phyloP scores from a whole-genome alignment of 1,140 invertebrate species.

The Rhysida immarginata region DNA sequence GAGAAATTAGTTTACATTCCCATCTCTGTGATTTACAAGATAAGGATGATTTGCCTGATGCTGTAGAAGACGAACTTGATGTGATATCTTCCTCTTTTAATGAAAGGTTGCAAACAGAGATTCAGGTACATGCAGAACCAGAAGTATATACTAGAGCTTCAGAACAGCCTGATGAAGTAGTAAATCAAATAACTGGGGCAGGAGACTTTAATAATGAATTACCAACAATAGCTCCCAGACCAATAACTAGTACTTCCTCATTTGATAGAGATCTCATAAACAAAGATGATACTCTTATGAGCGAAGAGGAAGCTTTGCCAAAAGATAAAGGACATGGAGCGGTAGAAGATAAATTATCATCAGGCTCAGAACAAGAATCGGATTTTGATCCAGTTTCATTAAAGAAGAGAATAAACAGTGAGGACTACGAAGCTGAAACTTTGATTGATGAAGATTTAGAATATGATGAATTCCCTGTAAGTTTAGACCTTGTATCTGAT shows the following conservation, averaged over 20 bases:
- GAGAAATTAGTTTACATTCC: conserved; percentile 3
- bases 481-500: conserved; percentile 54
- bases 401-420: conserved; percentile 41
- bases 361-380: conserved; percentile 56
- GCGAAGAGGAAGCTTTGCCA: background rate
- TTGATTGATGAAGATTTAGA: conserved; percentile 66
- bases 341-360: conserved; percentile 44
- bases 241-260: background rate
- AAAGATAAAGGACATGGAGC: conserved; percentile 17
- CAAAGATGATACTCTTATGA: background rate
- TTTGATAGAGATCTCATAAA: background rate
- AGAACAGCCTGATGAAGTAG: background rate
- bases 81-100: too few species aligned
- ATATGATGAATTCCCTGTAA: conserved; percentile 58
- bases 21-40: background rate
- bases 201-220: too few species aligned
- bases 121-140: background rate
- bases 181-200: too few species aligned
- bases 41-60: background rate
- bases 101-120: background rate
- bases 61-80: background rate
- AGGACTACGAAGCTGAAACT: conserved; percentile 36
- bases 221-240: too few species aligned
- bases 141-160: background rate
- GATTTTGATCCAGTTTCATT: conserved; percentile 34